These are phyloP conservation scores for Cirrhinus mrigala DNA, from an alignment of 2,797 vertebrate genomes.

Conservation along the genomic window DNA sequence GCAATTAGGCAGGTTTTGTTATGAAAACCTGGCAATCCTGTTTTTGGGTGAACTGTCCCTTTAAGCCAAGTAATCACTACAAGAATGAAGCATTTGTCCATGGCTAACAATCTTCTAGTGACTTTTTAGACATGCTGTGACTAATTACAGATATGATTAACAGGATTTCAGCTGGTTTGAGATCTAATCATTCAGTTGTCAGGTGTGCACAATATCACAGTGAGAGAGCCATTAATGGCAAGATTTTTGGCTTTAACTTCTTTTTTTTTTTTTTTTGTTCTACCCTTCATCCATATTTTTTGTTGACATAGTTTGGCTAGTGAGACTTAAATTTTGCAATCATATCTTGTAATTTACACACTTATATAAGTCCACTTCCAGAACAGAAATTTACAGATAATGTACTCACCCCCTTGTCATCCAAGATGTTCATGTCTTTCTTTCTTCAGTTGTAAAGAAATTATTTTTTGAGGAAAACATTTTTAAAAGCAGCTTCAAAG, in stretches of 20 bases:
- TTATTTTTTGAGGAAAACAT: too few species aligned
- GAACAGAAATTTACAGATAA: too few species aligned
- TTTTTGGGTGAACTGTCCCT: background rate
- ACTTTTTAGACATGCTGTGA: background rate
- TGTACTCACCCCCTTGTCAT: too few species aligned
- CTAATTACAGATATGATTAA: constrained; percentile 5
- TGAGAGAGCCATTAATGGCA: background rate
- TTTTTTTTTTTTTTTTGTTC: background rate
- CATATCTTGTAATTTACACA: background rate
- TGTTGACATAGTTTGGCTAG: background rate
- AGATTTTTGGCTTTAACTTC: too few species aligned
- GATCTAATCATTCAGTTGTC: background rate
- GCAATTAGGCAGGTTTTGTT: too few species aligned
- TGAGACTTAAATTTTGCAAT: background rate
- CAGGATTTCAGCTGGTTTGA: background rate
- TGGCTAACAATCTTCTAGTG: background rate
- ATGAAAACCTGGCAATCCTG: too few species aligned
- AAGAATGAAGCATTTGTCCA: background rate
- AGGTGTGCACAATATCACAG: background rate
- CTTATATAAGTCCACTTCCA: too few species aligned
- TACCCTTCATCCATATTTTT: background rate
- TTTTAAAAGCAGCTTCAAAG: too few species aligned
- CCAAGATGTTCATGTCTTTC: too few species aligned
- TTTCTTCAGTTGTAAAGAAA: too few species aligned
- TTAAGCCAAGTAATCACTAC: background rate